Conservation (phyloP, 1,140 invertebrate genomes). For the Muscidifurax raptorellus region DNA sequence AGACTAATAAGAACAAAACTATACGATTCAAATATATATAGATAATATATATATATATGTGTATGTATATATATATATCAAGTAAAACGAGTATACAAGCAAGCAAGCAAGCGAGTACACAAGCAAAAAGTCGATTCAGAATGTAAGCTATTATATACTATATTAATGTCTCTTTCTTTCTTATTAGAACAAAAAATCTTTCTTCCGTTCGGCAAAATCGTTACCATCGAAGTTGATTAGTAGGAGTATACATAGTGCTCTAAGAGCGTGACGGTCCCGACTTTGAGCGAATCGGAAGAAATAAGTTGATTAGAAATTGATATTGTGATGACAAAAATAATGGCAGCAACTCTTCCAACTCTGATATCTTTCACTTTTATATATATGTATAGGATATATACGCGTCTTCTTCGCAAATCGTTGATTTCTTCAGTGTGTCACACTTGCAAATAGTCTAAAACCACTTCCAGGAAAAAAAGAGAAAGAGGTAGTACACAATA, state of each 20-base stretch:
- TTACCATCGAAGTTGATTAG: neutral
- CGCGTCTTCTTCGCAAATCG: neutral
- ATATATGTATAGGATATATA: too few relatives aligned
- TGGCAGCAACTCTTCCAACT: slow-evolving; percentile 26
- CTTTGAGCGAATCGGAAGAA: neutral
- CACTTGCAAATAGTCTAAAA: slow-evolving; percentile 54
- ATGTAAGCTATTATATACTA: slow-evolving; percentile 29
- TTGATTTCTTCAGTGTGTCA: slow-evolving; percentile 30
- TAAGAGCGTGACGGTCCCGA: neutral
- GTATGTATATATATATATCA: slow-evolving; percentile 31
- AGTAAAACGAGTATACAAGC: slow-evolving; percentile 53
- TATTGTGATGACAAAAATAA: slow-evolving; percentile 20
- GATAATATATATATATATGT: neutral
- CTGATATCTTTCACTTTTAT: too few relatives aligned
- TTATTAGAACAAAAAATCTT: neutral
- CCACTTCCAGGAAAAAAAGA: slow-evolving; percentile 42
- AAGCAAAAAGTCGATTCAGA: slow-evolving; percentile 44
- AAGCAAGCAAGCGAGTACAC: slow-evolving; percentile 56
- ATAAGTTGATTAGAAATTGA: neutral
- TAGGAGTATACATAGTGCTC: neutral
- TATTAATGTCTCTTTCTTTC: slow-evolving; percentile 43
- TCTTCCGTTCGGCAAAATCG: neutral
- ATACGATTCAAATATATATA: slow-evolving; percentile 28
- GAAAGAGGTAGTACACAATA: slow-evolving; percentile 12
- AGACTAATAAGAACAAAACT: slow-evolving; percentile 10